Percentiles rank a stretch among this genome's conserved stretches.
phyloP scores from a whole-genome alignment of 2,797 vertebrate species.

The Brachyrhaphis roseni region DNA sequence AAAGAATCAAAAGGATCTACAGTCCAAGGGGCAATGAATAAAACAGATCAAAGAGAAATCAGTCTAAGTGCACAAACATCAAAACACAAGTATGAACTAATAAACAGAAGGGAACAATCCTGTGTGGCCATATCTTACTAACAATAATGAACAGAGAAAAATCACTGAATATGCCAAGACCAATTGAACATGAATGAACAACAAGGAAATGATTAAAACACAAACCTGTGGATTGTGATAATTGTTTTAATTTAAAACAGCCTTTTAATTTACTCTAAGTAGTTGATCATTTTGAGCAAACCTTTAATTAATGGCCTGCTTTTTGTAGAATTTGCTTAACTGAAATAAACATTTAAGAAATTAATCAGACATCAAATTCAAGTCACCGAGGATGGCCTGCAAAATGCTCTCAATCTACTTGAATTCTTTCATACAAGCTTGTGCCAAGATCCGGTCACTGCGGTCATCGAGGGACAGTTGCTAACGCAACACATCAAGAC shows the following conservation, averaged over 20 bases:
- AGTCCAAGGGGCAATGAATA: background rate
- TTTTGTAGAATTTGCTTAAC: background rate
- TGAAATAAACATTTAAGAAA: background rate
- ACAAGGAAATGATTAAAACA: background rate
- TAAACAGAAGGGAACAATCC: background rate
- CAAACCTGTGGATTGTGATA: background rate
- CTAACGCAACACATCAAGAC: too few species aligned
- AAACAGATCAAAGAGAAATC: background rate
- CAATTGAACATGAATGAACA: background rate
- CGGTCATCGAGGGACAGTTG: too few species aligned
- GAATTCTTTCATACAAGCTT: too few species aligned
- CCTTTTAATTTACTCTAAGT: background rate
- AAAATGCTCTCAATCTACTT: too few species aligned
- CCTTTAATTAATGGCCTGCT: background rate
- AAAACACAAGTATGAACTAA: background rate
- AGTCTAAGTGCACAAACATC: background rate
- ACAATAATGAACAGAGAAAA: background rate
- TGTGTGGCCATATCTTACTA: background rate
- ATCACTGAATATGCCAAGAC: background rate
- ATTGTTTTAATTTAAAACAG: background rate
- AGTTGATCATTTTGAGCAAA: background rate
- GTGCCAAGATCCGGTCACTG: too few species aligned
- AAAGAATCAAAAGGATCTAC: background rate
- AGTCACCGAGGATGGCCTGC: background rate
- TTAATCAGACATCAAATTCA: background rate